Conservation (phyloP, 2,797 vertebrate species). For the Onychomys torridus region DNA sequence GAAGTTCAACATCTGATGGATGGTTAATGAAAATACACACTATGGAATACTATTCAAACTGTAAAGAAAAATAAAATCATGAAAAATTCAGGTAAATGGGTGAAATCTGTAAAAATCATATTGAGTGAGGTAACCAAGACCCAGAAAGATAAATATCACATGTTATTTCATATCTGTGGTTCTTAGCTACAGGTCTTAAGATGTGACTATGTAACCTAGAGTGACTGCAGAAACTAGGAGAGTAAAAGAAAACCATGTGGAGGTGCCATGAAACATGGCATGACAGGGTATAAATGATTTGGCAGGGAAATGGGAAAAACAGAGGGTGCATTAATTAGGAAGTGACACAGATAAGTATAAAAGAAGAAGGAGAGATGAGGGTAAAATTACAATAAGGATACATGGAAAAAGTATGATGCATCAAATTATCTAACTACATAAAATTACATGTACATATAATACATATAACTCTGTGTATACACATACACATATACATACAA, state of each 20-base stretch:
- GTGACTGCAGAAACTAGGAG: background rate
- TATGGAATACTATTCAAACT: no score
- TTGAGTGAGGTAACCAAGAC: background rate
- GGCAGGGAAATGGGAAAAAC: background rate
- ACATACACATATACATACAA: background rate
- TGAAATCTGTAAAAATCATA: background rate
- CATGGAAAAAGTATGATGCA: background rate
- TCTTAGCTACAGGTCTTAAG: background rate
- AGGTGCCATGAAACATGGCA: no score
- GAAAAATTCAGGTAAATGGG: background rate
- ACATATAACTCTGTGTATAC: background rate
- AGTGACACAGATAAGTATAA: background rate
- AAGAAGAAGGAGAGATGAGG: background rate
- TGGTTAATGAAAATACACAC: background rate
- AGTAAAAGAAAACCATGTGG: background rate
- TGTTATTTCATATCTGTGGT: background rate
- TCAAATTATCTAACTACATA: background rate
- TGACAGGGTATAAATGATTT: background rate
- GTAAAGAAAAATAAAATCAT: background rate
- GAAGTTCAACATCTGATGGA: background rate
- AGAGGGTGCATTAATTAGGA: background rate
- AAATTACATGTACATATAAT: background rate
- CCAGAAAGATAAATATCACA: background rate
- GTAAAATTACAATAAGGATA: background rate
- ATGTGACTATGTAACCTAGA: background rate